These are phyloP conservation scores for Mesembrinibis cayennensis DNA, from an alignment of 2,113 vertebrate species.

Conservation along the genomic window DNA sequence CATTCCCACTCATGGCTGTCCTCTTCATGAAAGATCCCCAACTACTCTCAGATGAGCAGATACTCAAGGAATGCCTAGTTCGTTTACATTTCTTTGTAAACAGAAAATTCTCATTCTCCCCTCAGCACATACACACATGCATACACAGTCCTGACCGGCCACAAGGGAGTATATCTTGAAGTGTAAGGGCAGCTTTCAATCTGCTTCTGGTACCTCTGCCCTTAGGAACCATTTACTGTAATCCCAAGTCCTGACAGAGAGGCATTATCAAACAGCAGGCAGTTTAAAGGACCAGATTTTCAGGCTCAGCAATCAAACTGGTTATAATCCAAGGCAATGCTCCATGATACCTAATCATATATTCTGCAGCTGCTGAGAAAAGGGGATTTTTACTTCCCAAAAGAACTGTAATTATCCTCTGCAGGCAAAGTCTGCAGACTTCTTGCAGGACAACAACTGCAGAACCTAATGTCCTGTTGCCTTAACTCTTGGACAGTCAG, in stretches of 20 bases:
- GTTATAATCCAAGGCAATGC: background rate
- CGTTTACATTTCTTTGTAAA: background rate
- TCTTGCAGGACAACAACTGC: background rate
- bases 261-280: background rate
- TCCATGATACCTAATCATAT: background rate
- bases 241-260: background rate
- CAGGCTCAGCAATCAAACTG: background rate
- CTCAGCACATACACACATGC: background rate
- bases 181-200: background rate
- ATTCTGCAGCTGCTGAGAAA: background rate
- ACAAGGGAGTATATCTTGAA: background rate
- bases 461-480: background rate
- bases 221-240: background rate
- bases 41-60: slow-evolving; percentile 10
- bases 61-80: background rate
- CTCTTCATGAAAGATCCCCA: background rate
- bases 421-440: background rate
- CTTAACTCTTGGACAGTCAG: background rate
- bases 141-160: background rate
- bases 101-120: background rate
- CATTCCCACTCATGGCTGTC: background rate
- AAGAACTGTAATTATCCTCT: background rate
- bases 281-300: background rate
- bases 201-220: background rate
- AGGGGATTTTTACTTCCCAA: background rate